phyloP scores from a whole-genome alignment of 2,888 invertebrate species.

The Ormyrus thymus region DNA sequence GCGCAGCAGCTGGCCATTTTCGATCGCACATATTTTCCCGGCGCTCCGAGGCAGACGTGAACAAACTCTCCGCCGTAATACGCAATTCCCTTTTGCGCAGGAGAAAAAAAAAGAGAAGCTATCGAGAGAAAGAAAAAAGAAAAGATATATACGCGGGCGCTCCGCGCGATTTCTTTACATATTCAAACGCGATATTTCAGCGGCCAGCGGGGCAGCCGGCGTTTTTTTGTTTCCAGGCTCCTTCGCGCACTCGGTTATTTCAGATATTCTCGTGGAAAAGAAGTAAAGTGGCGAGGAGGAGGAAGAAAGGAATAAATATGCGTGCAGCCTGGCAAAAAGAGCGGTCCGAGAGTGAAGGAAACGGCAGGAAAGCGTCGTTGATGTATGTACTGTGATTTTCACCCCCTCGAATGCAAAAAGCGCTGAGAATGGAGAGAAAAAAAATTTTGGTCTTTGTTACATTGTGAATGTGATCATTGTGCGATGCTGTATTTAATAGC shows the following conservation, averaged over 20 bases:
- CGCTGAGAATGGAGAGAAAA: slow-evolving; percentile 7
- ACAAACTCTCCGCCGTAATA: too few relatives aligned
- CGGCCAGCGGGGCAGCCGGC: not conserved
- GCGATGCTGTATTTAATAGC: slow-evolving; percentile 60
- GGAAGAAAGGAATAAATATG: slow-evolving; percentile 12
- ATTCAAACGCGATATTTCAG: slow-evolving; percentile 50
- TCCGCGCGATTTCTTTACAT: slow-evolving; percentile 25
- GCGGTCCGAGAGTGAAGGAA: slow-evolving; percentile 19
- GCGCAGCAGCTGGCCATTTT: slow-evolving; percentile 6
- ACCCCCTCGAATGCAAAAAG: not conserved
- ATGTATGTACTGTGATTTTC: slow-evolving; percentile 58
- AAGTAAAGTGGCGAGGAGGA: slow-evolving; percentile 1
- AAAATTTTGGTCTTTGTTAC: slow-evolving; percentile 59
- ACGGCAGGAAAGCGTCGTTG: slow-evolving; percentile 27
- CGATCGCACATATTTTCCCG: slow-evolving; percentile 10
- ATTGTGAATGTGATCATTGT: slow-evolving; percentile 67
- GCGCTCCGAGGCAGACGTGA: not conserved
- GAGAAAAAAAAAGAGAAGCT: too few relatives aligned
- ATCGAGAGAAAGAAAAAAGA: too few relatives aligned
- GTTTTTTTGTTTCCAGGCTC: not conserved
- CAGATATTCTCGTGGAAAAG: slow-evolving; percentile 4
- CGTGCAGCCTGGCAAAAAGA: slow-evolving; percentile 14
- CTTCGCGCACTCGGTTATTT: not conserved
- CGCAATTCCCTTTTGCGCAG: too few relatives aligned
- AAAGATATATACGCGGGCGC: too few relatives aligned